Percentiles rank a stretch among this genome's conserved stretches.
These are phyloP conservation scores for Echinops telfairi DNA, from an alignment of 2,113 vertebrate species.

Conservation along the genomic window DNA sequence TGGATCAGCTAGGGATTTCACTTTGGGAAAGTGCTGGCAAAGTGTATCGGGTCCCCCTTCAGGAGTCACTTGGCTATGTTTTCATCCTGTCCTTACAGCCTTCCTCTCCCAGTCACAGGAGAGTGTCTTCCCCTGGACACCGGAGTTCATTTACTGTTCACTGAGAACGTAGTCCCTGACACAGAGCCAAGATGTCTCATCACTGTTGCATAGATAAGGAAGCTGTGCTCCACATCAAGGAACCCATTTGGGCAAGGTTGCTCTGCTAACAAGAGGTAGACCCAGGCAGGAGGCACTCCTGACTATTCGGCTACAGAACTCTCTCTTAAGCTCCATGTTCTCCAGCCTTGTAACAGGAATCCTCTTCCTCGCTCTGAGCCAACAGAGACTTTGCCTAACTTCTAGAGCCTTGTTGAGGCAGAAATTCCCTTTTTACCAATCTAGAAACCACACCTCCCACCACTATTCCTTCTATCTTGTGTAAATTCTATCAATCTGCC, in stretches of 20 bases:
- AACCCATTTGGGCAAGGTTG: neutral
- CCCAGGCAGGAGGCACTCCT: neutral
- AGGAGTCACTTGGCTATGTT: neutral
- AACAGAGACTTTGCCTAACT: neutral
- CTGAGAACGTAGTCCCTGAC: neutral
- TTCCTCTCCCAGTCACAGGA: neutral
- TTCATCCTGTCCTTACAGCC: neutral
- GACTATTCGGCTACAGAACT: neutral
- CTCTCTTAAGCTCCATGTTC: neutral
- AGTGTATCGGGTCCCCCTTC: neutral
- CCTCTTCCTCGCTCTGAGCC: neutral
- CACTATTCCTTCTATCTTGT: neutral
- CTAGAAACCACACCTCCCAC: neutral
- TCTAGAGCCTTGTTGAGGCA: neutral
- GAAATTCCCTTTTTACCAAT: neutral
- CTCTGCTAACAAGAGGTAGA: neutral
- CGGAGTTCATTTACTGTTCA: neutral
- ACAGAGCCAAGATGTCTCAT: neutral
- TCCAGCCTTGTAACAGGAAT: neutral
- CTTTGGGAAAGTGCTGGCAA: neutral
- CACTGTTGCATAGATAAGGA: neutral
- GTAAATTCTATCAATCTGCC: neutral
- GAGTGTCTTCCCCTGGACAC: no score
- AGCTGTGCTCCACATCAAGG: neutral
- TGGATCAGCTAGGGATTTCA: neutral